These are phyloP conservation scores for Helicoverpa zea DNA, from an alignment of 1,140 invertebrate genomes.

Conservation along the genomic window DNA sequence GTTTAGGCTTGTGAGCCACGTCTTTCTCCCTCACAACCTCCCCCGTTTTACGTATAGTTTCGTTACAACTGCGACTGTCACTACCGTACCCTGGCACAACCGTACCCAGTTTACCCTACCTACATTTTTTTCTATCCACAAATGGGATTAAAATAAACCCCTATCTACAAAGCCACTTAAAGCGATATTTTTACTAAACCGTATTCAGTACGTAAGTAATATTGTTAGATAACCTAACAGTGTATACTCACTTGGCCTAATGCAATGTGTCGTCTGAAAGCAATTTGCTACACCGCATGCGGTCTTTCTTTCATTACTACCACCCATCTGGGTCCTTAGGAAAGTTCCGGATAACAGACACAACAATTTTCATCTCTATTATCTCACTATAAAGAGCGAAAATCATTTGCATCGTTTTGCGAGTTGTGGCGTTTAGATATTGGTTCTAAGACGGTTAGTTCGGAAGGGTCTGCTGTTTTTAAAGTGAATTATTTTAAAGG, in stretches of 20 bases:
- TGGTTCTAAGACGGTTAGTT: slow-evolving; percentile 50
- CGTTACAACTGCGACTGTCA: too few relatives aligned
- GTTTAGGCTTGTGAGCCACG: too few relatives aligned
- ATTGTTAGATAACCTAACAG: slow-evolving; percentile 54
- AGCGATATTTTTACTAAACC: not conserved
- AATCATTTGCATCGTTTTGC: not conserved
- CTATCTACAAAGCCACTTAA: not conserved
- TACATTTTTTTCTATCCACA: not conserved
- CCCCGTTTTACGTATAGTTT: too few relatives aligned
- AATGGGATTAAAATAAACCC: not conserved
- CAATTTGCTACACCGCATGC: slow-evolving; percentile 79
- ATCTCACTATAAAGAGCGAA: not conserved
- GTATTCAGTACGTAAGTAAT: slow-evolving; percentile 39
- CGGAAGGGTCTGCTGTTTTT: slow-evolving; percentile 65
- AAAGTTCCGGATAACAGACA: not conserved
- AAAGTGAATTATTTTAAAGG: slow-evolving; percentile 72
- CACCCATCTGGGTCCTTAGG: slow-evolving; percentile 51
- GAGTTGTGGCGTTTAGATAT: slow-evolving; percentile 28
- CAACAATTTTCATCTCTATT: slow-evolving; percentile 50
- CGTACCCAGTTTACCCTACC: too few relatives aligned
- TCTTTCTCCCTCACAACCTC: too few relatives aligned
- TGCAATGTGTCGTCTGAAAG: slow-evolving; percentile 81
- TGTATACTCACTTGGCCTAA: slow-evolving; percentile 62
- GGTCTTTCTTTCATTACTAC: slow-evolving; percentile 78
- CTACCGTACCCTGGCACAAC: too few relatives aligned